A percentile compares a stretch with the other conserved stretches of the same genome.
Evolutionary conservation across 2,113 vertebrate species (phyloP).

Genomic region (Steatornis caripensis): DNA sequence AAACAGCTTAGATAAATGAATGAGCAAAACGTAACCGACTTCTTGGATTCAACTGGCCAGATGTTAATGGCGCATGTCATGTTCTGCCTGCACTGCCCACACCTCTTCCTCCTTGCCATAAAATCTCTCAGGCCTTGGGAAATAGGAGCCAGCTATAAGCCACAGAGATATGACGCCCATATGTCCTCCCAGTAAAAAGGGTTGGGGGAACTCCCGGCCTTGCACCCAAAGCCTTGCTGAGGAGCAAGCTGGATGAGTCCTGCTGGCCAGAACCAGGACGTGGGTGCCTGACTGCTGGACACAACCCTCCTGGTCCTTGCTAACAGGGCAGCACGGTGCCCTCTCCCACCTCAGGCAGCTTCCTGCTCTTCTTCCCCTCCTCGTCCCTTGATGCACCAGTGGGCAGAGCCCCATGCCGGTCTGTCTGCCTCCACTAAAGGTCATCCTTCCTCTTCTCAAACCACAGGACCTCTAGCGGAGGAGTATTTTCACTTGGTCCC

Average conservation of each 20-base stretch:
- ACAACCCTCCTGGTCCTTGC: neutral
- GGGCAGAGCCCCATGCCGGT: neutral
- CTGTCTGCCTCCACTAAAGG: neutral
- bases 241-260: neutral
- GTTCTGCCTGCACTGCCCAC: neutral
- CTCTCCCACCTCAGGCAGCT: neutral
- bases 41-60: neutral
- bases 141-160: neutral
- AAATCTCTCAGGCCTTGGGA: neutral
- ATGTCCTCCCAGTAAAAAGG: neutral
- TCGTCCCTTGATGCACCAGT: neutral
- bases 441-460: neutral
- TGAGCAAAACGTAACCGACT: neutral
- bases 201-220: neutral
- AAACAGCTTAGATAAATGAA: neutral
- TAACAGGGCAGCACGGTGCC: neutral
- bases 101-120: neutral
- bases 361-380: neutral
- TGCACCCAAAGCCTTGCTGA: neutral
- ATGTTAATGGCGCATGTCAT: neutral
- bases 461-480: neutral
- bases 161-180: neutral
- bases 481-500: neutral
- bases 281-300: accelerated
- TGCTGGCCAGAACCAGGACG: neutral